Evolutionary conservation across 2,888 invertebrate species (phyloP), one percentile per base, ranked within the genome.

Genomic region (Apantesis nais): DNA sequence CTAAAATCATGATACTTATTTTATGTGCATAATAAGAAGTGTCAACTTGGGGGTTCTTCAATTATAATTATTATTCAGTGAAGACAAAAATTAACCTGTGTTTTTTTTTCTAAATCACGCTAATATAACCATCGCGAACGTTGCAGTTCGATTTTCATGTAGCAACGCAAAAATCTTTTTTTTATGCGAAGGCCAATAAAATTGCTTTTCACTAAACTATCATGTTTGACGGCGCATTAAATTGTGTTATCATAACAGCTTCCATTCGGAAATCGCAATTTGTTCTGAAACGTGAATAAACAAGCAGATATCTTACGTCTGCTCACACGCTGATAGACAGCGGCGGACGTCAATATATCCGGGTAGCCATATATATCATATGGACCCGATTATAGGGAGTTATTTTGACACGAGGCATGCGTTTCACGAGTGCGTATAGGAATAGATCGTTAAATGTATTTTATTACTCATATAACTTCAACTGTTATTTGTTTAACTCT

Each of bases 261-360:
- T 72, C 12, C 58, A 55, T 62, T 58, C 60, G 68, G 62, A 73
- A 69, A 70, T 67, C 60, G 70, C 70, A 62, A 61, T 34, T 60
- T n/a, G 61, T 41, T 70, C 52, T 52, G 63, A 66, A 68, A 74
- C 58, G 41, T 70, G 64, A 60, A 61, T 70, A 74, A 75, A 77
- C 64, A 73, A 68, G 65, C 68, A 66, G 67, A 63, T 62, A 70
- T 73, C 25, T 65, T 55, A 70, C 62, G 62, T 62, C 67, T 65
- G 68, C 66, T 19, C 70, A 72, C 48, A n/a, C 58, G 69, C 41
- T 44, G 71, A 66, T 64, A 67, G 65, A 81, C 73, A 74, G 71
- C 71, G 39, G 63, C 72, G 67, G 68, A 77, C 75, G 74, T 80
- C 76, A 78, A 74, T 80, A 76, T 78, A 72, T 82, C 82, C 81